Percentiles rank a stretch among this genome's conserved stretches.
phyloP scores from a whole-genome alignment of 2,113 vertebrate species.

The Guaruba guarouba region DNA sequence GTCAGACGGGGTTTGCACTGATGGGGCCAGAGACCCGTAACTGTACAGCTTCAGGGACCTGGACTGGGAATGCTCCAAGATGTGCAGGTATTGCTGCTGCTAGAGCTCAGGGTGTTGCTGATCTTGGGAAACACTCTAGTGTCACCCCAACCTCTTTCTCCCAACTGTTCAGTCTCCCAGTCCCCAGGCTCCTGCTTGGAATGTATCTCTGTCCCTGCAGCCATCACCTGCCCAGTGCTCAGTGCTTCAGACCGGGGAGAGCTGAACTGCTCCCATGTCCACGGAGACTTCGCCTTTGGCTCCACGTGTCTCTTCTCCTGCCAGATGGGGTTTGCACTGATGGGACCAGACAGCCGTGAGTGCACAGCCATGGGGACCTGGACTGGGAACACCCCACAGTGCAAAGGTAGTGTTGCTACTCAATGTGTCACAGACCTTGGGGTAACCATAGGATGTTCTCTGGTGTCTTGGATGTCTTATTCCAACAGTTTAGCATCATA shows the following conservation, averaged over 20 bases:
- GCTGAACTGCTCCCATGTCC: conserved; percentile 72
- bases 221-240: conserved; percentile 62
- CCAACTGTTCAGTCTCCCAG: neutral
- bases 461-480: neutral
- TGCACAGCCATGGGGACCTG: conserved; percentile 63
- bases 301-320: conserved; percentile 76
- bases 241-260: neutral
- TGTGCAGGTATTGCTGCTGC: neutral
- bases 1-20: neutral
- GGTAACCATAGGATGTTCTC: neutral
- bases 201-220: neutral
- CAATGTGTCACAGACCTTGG: neutral
- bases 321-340: conserved; percentile 49
- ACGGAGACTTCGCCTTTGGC: conserved; percentile 55
- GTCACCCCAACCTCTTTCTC: neutral
- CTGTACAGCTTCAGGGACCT: neutral
- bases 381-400: conserved; percentile 48
- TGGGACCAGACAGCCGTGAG: neutral
- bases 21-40: neutral
- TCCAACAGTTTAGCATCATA: neutral
- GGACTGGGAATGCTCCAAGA: neutral
- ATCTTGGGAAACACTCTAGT: neutral
- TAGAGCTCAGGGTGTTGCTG: neutral
- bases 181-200: neutral
- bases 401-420: conserved; percentile 69